Conservation (phyloP, 2,888 invertebrate species). For the Trachelus stipa region DNA sequence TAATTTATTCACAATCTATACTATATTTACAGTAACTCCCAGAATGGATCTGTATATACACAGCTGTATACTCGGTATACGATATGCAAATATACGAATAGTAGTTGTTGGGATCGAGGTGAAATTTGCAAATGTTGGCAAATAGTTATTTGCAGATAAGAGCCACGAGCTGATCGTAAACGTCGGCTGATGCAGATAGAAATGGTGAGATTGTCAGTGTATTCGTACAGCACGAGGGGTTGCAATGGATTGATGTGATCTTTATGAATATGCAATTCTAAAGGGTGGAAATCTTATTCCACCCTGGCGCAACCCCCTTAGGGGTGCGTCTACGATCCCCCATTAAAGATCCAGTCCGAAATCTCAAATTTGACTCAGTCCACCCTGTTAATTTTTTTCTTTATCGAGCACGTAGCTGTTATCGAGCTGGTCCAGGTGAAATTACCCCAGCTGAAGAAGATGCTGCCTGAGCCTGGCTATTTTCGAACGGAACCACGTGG, state of each 20-base stretch:
- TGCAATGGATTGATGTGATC: not conserved
- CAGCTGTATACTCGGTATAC: not conserved
- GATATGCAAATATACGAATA: not conserved
- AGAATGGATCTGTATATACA: not conserved
- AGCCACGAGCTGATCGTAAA: not conserved
- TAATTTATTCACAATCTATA: not conserved
- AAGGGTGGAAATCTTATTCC: not conserved
- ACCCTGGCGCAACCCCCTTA: not conserved
- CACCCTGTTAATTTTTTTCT: not conserved
- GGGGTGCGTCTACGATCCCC: not conserved
- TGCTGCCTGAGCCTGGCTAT: not conserved
- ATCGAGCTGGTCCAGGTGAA: not conserved
- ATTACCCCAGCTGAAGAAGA: not conserved
- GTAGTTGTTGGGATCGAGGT: not conserved
- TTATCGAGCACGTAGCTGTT: not conserved
- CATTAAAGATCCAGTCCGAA: not conserved
- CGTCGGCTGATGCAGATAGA: not conserved
- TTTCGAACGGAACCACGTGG: not conserved
- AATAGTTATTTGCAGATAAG: not conserved
- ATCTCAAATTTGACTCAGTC: not conserved
- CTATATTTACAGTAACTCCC: not conserved
- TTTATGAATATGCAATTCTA: not conserved
- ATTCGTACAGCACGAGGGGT: not conserved
- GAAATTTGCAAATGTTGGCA: not conserved
- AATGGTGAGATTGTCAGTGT: not conserved